These are phyloP conservation scores for Peromyscus nudipes DNA, from an alignment of 2,797 vertebrate species.

Conservation along the genomic window DNA sequence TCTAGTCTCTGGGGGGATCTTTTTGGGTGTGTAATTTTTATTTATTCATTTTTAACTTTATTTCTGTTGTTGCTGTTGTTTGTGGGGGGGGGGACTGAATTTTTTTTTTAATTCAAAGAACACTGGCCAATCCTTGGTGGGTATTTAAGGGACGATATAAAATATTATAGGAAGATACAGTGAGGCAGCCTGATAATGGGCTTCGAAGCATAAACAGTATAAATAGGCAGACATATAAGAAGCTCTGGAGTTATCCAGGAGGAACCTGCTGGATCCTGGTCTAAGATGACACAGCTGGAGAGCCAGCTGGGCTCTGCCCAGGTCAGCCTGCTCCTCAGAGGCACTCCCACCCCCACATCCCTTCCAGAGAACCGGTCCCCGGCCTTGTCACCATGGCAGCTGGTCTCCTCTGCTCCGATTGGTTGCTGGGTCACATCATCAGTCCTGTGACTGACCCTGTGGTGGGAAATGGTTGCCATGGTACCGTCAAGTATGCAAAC, in stretches of 20 bases:
- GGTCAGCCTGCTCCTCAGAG: constrained; percentile 94
- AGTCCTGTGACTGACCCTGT: constrained; percentile 66
- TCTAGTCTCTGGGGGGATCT: not conserved
- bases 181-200: not conserved
- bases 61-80: not conserved
- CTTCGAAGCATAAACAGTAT: not conserved
- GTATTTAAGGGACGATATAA: not conserved
- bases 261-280: not conserved
- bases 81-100: not conserved
- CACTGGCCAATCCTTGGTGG: not conserved
- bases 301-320: constrained; percentile 92
- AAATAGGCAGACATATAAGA: not conserved
- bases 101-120: not conserved
- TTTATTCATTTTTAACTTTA: not conserved
- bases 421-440: constrained; percentile 82
- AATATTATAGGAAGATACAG: not conserved
- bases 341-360: constrained; percentile 90
- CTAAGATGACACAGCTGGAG: constrained; percentile 87
- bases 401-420: constrained; percentile 10
- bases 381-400: constrained; percentile 47
- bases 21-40: not conserved
- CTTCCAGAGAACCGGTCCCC: constrained; percentile 92
- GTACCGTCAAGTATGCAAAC: constrained; percentile 60
- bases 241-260: not conserved
- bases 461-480: constrained; percentile 77